Evolutionary conservation across 2,113 vertebrate species (phyloP).

Genomic region (Archilochus colubris): DNA sequence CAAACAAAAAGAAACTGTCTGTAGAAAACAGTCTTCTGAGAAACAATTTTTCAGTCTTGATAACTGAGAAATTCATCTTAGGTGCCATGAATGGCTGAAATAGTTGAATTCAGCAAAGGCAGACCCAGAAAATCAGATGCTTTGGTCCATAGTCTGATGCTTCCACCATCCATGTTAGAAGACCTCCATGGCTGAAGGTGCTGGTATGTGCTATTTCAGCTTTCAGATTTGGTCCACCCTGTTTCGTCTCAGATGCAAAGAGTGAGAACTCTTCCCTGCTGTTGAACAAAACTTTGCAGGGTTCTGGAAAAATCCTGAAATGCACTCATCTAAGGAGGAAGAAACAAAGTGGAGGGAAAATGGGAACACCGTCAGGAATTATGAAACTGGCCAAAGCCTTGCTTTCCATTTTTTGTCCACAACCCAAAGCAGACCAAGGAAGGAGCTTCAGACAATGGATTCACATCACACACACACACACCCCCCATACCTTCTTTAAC

Average conservation of each 20-base stretch:
- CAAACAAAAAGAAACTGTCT: neutral
- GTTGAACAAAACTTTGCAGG: neutral
- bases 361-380: neutral
- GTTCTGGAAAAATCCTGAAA: neutral
- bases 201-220: neutral
- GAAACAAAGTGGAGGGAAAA: neutral
- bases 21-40: constrained; percentile 27
- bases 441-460: neutral
- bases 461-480: rapidly evolving
- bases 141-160: neutral
- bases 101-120: neutral
- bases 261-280: neutral
- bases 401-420: neutral
- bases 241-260: neutral
- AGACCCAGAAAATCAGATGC: neutral
- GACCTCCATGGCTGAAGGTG: neutral
- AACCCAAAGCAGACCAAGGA: neutral
- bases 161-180: neutral
- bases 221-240: neutral
- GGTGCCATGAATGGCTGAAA: neutral
- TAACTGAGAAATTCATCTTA: constrained; percentile 2
- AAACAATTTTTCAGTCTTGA: constrained; percentile 19
- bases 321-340: neutral
- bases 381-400: neutral
- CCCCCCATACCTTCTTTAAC: rapidly evolving